Evolutionary conservation across 2,888 invertebrate genomes (phyloP).

Genomic region (Cephus nigrinus): DNA sequence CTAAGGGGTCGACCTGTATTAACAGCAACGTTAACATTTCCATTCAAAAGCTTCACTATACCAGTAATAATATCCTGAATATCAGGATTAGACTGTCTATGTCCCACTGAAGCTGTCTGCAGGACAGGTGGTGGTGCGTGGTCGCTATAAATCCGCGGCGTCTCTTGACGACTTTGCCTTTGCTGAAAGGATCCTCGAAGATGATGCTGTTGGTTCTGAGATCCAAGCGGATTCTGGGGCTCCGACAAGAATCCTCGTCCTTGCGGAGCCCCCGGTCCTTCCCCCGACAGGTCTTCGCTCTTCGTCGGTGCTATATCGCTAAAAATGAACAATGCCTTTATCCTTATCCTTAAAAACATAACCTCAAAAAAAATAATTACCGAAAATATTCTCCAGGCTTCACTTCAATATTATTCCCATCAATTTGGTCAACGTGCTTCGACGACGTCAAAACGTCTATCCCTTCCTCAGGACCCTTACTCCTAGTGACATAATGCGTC

Average conservation of each 20-base stretch:
- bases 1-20: slow-evolving; percentile 77
- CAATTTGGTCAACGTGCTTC: slow-evolving; percentile 57
- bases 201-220: slow-evolving; percentile 45
- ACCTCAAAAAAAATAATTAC: slow-evolving; percentile 33
- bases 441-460: slow-evolving; percentile 52
- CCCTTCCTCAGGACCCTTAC: slow-evolving; percentile 37
- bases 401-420: slow-evolving; percentile 61
- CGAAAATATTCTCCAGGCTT: slow-evolving; percentile 58
- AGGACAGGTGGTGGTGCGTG: slow-evolving; percentile 50
- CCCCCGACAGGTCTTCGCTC: slow-evolving; percentile 72
- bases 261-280: slow-evolving; percentile 81
- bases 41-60: slow-evolving; percentile 87
- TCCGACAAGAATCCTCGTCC: slow-evolving; percentile 75
- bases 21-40: slow-evolving; percentile 87
- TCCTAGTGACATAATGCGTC: slow-evolving; percentile 26
- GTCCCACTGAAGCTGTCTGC: slow-evolving; percentile 41
- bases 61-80: slow-evolving; percentile 93
- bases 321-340: slow-evolving; percentile 1
- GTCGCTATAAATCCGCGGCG: slow-evolving; percentile 58
- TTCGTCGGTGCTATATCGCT: slow-evolving; percentile 52
- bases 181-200: slow-evolving; percentile 25
- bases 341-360: background rate
- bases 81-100: slow-evolving; percentile 76
- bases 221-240: slow-evolving; percentile 72
- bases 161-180: slow-evolving; percentile 57